Base-by-base conservation (phyloP, 1,140 invertebrate genomes). In the Acromyrmex charruanus region DNA sequence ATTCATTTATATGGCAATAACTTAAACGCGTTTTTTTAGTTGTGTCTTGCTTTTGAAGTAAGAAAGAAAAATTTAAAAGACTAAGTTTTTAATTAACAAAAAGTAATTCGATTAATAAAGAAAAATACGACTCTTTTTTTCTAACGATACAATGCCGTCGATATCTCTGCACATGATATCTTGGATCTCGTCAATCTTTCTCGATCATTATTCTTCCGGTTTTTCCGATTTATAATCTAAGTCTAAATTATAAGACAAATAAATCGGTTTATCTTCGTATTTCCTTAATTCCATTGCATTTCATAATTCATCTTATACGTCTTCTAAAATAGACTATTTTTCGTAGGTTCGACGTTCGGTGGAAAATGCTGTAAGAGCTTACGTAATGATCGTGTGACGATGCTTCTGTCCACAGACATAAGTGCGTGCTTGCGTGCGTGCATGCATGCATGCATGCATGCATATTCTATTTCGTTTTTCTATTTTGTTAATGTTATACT, bases 401-500 rank as follows among this genome's bases (percentile, higher is more conserved):
- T 77, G 39, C 71, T 59, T 82, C 68, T 84, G 28, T 84, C 18
- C 68, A 72, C 31, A 59, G 12, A 49, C 49, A 72, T 58, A 77
- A 84, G 77, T 86, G 58, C 49, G 35, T 69, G 25, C 58, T 6
- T 39, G 25, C 58, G 0, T 39, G 35, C 35, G 35, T 81, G 86
- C 68, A 31, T 81, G 55, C 77, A 82, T 81, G 86, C 68, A 31
- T 81, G 55, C 77, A 82, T 81, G 55, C 77, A 86, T 85, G 84
- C 88, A 65, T 82, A 82, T 74, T 88, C 74, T 65, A 63, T 21
- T 55, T 88, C 18, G 35, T 89, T 79, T 69, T 74, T 58, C 71
- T 88, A 55, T 21, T 88, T 77, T 84, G 77, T 87, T 53, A 58
- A 87, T 85, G 87, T 75, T 89, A 88, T 88, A 89, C 74, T 88